Evolutionary conservation across 2,797 vertebrate genomes (phyloP).

Genomic region (Ara ararauna): DNA sequence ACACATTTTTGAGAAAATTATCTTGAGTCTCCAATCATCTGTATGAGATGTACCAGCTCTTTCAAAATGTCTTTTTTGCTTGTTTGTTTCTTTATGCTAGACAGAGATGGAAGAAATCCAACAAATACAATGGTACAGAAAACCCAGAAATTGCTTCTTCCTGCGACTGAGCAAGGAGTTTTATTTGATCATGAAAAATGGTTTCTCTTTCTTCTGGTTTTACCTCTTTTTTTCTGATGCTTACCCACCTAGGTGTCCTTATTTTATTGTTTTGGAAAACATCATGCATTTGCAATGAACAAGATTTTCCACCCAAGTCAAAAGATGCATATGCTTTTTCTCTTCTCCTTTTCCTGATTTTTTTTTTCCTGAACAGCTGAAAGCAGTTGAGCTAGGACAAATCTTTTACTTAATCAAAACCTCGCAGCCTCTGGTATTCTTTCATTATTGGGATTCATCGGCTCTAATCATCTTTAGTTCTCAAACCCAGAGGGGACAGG

Average conservation of each 20-base stretch:
- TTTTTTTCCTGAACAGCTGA: background rate
- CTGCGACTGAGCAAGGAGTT: background rate
- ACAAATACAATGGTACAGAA: background rate
- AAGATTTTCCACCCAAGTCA: background rate
- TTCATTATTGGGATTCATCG: slow-evolving; percentile 72
- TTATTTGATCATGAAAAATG: background rate
- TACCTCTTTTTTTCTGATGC: background rate
- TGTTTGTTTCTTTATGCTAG: background rate
- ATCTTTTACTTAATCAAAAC: slow-evolving; percentile 74
- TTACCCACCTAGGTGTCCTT: background rate
- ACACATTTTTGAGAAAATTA: background rate
- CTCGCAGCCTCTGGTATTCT: slow-evolving; percentile 70
- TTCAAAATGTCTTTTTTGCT: background rate
- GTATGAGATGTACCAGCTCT: background rate
- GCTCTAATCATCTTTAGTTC: slow-evolving; percentile 71
- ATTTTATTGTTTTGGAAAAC: background rate
- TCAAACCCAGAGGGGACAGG: slow-evolving; percentile 54
- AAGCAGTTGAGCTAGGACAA: slow-evolving; percentile 67
- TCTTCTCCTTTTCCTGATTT: slow-evolving; percentile 31
- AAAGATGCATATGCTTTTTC: background rate
- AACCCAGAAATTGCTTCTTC: background rate
- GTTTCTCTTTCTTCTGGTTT: background rate
- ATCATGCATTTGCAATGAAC: background rate
- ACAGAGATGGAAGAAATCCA: background rate
- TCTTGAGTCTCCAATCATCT: background rate